phyloP scores from a whole-genome alignment of 2,888 invertebrate species.

The Epistrophella euchroma region DNA sequence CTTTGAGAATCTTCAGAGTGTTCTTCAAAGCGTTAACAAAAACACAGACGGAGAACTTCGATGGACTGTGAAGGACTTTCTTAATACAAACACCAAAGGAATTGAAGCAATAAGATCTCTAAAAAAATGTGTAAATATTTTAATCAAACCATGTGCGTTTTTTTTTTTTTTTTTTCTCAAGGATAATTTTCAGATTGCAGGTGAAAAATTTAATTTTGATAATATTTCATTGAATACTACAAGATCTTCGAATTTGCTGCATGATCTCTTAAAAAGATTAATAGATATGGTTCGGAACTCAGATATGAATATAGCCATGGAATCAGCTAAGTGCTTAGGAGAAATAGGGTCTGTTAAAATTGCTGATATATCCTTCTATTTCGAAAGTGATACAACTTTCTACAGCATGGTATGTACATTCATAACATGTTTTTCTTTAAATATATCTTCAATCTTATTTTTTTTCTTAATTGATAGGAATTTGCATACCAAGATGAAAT shows the following conservation, averaged over 20 bases:
- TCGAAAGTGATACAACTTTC: constrained; percentile 78
- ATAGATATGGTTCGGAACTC: constrained; percentile 79
- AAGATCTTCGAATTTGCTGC: constrained; percentile 74
- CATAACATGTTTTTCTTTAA: not conserved
- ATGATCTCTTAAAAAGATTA: constrained; percentile 78
- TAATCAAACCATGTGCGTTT: not conserved
- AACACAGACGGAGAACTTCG: constrained; percentile 54
- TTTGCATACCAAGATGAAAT: constrained; percentile 70
- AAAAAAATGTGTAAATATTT: constrained; percentile 77
- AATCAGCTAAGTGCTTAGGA: constrained; percentile 89
- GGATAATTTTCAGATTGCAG: constrained; percentile 77
- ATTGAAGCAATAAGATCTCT: constrained; percentile 77
- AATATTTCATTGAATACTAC: constrained; percentile 67
- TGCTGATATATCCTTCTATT: constrained; percentile 79
- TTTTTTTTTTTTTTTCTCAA: not conserved
- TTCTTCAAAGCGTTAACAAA: constrained; percentile 51
- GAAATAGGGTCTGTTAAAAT: constrained; percentile 80
- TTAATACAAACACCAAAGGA: constrained; percentile 76
- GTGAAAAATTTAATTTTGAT: constrained; percentile 76
- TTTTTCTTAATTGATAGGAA: constrained; percentile 57
- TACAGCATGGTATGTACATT: constrained; percentile 77
- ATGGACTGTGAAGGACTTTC: constrained; percentile 72
- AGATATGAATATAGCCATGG: constrained; percentile 83
- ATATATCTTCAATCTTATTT: not conserved
- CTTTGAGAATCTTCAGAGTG: constrained; percentile 74